Percentiles rank a stretch among this genome's conserved stretches.
These are phyloP conservation scores for Trissolcus brochymenae DNA, from an alignment of 2,888 invertebrate species.

Conservation along the genomic window DNA sequence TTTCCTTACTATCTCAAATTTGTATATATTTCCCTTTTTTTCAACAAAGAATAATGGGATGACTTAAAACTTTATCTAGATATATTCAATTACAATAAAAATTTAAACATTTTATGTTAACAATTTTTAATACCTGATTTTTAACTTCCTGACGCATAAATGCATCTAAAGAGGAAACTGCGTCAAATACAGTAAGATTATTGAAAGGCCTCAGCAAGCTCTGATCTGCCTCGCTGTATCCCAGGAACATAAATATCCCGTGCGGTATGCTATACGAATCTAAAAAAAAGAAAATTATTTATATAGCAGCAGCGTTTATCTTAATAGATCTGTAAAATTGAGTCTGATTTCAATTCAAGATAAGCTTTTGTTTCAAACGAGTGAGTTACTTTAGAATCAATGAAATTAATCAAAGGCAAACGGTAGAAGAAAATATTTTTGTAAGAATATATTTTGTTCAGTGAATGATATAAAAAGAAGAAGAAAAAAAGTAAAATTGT, in stretches of 20 bases:
- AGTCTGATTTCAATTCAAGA: not conserved
- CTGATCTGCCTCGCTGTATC: constrained; percentile 94
- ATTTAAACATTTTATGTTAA: not conserved
- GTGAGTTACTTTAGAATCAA: no score
- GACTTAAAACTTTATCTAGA: not conserved
- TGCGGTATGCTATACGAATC: constrained; percentile 87
- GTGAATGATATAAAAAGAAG: not conserved
- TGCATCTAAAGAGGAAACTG: constrained; percentile 88
- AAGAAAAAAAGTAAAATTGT: not conserved
- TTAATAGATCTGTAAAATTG: not conserved
- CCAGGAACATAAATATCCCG: constrained; percentile 91
- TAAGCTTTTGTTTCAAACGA: no score
- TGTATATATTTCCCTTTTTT: not conserved
- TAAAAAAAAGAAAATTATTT: constrained; percentile 63
- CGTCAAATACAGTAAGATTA: constrained; percentile 89
- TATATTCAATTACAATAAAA: not conserved
- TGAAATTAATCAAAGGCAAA: no score
- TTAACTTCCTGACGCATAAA: constrained; percentile 85
- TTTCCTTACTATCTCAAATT: constrained; percentile 1
- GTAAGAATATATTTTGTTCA: not conserved
- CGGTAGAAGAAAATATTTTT: no score
- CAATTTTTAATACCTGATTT: constrained; percentile 80
- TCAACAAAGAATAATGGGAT: not conserved
- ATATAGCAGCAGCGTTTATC: not conserved
- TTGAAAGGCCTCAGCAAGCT: constrained; percentile 88